A percentile compares a stretch with the other conserved stretches of the same genome.
phyloP scores from a whole-genome alignment of 1,140 invertebrate species.

The Capitella teleta region DNA sequence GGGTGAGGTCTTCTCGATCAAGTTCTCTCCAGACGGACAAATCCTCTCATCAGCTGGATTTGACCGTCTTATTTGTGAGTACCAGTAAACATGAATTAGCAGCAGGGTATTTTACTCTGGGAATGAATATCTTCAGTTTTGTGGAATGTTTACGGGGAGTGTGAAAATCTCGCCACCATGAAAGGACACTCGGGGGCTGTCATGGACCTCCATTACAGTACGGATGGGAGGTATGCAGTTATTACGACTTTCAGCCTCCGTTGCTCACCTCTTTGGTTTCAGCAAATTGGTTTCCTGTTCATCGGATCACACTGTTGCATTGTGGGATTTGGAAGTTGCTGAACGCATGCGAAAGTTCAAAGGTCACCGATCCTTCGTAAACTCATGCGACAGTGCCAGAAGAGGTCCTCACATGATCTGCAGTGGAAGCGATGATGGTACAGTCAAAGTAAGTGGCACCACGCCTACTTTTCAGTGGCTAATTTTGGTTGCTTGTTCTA shows the following conservation, averaged over 20 bases:
- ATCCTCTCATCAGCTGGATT: conserved; percentile 90
- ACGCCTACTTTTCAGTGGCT: background rate
- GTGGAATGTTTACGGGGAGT: conserved; percentile 97
- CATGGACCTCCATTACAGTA: conserved; percentile 90
- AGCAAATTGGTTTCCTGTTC: conserved; percentile 78
- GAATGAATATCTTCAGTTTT: conserved; percentile 53
- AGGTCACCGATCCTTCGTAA: conserved; percentile 76
- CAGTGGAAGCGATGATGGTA: conserved; percentile 90
- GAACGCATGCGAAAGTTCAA: conserved; percentile 81
- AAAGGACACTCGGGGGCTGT: conserved; percentile 88
- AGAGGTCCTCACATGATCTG: conserved; percentile 78
- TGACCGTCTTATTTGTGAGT: conserved; percentile 90
- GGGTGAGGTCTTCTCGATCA: conserved; percentile 83
- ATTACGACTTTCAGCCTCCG: background rate
- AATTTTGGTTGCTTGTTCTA: background rate
- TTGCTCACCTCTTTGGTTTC: conserved; percentile 9
- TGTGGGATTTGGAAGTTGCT: conserved; percentile 88
- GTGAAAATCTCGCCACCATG: conserved; percentile 89
- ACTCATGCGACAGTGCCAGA: conserved; percentile 55
- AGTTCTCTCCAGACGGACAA: conserved; percentile 93
- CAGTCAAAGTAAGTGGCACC: conserved; percentile 55
- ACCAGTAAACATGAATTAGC: background rate
- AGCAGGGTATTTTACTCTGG: background rate
- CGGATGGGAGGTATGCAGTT: conserved; percentile 42
- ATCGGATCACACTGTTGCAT: conserved; percentile 85